Evolutionary conservation across 2,113 vertebrate genomes (phyloP).

Genomic region (Aspiorhynchus laticeps): DNA sequence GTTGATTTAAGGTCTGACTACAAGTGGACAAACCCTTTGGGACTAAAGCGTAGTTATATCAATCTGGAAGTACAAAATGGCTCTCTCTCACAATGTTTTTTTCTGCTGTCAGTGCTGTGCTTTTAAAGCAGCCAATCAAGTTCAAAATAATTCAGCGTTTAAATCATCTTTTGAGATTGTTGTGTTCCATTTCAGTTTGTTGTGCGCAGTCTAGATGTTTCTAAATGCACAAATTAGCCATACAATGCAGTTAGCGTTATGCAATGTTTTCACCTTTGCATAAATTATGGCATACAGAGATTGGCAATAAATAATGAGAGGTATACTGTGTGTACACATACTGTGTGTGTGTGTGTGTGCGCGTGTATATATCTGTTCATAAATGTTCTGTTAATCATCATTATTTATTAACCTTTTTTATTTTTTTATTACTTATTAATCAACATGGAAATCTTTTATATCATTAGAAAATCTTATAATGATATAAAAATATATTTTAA

Average conservation of each 20-base stretch:
- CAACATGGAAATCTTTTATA: too few species aligned
- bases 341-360: too few species aligned
- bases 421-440: too few species aligned
- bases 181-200: not conserved
- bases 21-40: not conserved
- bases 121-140: not conserved
- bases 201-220: not conserved
- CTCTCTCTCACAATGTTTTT: not conserved
- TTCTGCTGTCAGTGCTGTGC: not conserved
- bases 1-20: conserved; percentile 14
- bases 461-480: too few species aligned
- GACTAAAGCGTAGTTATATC: not conserved
- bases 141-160: not conserved
- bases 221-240: not conserved
- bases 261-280: not conserved
- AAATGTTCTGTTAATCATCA: too few species aligned
- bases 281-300: not conserved
- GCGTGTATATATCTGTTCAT: too few species aligned
- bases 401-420: too few species aligned
- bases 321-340: too few species aligned
- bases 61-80: not conserved
- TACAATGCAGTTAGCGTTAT: not conserved
- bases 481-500: too few species aligned
- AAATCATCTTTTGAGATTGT: not conserved
- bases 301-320: not conserved